These are phyloP conservation scores for Boloria selene DNA, from an alignment of 2,888 invertebrate species.

Conservation along the genomic window DNA sequence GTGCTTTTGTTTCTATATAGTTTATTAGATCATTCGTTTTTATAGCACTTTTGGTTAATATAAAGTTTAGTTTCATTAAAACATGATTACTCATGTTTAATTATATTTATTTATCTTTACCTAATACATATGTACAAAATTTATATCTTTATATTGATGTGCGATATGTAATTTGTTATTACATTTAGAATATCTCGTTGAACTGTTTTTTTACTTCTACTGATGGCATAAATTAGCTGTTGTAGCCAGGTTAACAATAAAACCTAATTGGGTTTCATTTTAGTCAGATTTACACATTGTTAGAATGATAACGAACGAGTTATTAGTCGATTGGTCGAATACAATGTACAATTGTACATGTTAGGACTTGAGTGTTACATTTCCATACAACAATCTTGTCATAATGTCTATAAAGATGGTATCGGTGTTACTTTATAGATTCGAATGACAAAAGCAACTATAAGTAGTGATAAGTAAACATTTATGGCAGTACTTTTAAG, in stretches of 20 bases:
- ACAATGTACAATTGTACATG: constrained; percentile 29
- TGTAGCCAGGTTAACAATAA: background rate
- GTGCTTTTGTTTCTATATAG: constrained; percentile 18
- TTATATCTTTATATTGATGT: no score
- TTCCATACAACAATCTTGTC: constrained; percentile 15
- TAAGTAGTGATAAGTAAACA: background rate
- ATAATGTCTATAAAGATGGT: constrained; percentile 26
- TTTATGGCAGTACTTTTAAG: constrained; percentile 5
- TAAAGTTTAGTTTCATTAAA: no score
- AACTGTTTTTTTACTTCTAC: no score
- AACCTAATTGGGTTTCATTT: no score
- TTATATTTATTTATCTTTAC: no score
- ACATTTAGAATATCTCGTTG: no score
- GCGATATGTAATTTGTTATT: no score
- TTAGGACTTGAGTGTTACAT: constrained; percentile 30
- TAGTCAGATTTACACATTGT: constrained; percentile 11
- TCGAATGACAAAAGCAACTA: background rate
- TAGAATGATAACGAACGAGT: constrained; percentile 8
- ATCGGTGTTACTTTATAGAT: constrained; percentile 25
- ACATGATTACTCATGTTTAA: no score
- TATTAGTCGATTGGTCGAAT: constrained; percentile 26
- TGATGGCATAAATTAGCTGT: constrained; percentile 3
- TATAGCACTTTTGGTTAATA: no score
- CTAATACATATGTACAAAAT: no score
- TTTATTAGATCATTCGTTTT: background rate